These are phyloP conservation scores for Holocentrus rufus DNA, from an alignment of 2,797 vertebrate genomes.

Conservation along the genomic window DNA sequence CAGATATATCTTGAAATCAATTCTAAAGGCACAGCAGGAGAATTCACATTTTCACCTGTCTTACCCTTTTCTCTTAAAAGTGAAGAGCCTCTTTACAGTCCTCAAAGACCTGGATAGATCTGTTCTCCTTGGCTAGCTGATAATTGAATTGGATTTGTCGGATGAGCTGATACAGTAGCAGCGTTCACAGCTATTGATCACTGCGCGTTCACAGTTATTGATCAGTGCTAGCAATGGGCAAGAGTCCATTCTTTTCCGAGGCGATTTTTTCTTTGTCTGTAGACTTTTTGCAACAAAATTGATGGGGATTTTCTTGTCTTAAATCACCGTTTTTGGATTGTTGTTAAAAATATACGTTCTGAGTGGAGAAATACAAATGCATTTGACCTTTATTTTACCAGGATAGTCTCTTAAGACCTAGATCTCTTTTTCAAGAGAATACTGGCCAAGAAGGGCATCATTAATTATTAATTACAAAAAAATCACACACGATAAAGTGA, in stretches of 20 bases:
- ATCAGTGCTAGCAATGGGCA: constrained; percentile 57
- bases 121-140: constrained; percentile 66
- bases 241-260: constrained; percentile 40
- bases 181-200: constrained; percentile 67
- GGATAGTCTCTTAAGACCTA: too few relatives aligned
- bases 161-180: constrained; percentile 76
- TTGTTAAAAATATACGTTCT: too few relatives aligned
- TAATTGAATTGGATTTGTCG: constrained; percentile 79
- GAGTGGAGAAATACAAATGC: too few relatives aligned
- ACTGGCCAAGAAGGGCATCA: too few relatives aligned
- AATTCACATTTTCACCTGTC: constrained; percentile 51
- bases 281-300: neutral
- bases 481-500: too few relatives aligned
- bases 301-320: neutral
- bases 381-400: too few relatives aligned
- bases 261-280: constrained; percentile 19
- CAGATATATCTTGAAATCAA: constrained; percentile 62
- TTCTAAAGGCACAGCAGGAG: constrained; percentile 30
- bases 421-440: too few relatives aligned
- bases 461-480: too few relatives aligned
- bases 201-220: constrained; percentile 59
- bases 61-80: constrained; percentile 37
- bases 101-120: constrained; percentile 67
- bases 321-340: neutral
- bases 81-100: constrained; percentile 56